Conservation (phyloP, 2,113 vertebrate species). For the Dromiciops gliroides region DNA sequence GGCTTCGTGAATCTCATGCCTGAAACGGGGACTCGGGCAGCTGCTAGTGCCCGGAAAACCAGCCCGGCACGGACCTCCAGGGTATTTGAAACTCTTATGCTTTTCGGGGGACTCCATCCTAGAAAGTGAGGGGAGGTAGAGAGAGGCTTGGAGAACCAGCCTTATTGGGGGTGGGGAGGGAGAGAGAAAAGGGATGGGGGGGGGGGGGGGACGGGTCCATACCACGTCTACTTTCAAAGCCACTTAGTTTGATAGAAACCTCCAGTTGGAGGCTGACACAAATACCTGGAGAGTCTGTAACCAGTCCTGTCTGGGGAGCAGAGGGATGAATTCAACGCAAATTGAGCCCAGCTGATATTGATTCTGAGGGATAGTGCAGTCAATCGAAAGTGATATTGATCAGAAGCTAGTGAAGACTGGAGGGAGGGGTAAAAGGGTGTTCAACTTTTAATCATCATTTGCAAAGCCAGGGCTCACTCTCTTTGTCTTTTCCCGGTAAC, state of each 20-base stretch:
- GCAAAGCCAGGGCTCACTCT: background rate
- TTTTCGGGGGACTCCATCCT: background rate
- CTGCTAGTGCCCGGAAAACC: background rate
- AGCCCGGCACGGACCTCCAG: slow-evolving; percentile 33
- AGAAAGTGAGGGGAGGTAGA: background rate
- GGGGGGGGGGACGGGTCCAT: background rate
- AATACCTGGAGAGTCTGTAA: background rate
- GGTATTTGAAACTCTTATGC: slow-evolving; percentile 64
- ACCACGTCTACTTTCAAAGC: background rate
- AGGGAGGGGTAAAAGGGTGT: background rate
- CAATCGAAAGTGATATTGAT: background rate
- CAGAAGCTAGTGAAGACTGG: background rate
- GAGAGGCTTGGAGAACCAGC: background rate
- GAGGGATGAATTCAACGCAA: background rate
- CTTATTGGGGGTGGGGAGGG: background rate
- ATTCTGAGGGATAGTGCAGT: background rate
- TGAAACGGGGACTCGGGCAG: background rate
- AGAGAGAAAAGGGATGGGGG: background rate
- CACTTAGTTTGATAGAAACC: background rate
- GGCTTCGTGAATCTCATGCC: background rate
- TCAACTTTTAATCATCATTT: background rate
- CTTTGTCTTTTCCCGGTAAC: background rate
- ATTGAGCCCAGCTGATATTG: background rate
- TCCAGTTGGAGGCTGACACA: background rate
- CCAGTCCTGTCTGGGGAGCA: background rate